Base-by-base conservation (phyloP, 1,140 invertebrate genomes). In the Drosophila sulfurigaster region DNA sequence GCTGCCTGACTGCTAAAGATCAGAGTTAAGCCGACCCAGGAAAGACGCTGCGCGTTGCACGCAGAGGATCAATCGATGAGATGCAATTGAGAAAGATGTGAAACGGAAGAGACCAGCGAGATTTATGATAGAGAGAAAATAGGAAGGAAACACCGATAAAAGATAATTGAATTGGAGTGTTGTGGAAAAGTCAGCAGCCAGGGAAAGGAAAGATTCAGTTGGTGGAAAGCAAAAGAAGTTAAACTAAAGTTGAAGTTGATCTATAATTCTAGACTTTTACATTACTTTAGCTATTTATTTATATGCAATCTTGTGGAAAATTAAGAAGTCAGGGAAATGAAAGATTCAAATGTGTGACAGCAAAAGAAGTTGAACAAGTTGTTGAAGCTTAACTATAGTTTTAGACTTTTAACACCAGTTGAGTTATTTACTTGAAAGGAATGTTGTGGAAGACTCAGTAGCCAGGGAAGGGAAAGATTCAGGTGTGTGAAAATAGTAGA, bases 11-110 rank as follows among this genome's bases (percentile, higher is more conserved):
- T 25, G 20, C 20, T 25, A 43, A 8, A 72, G 79, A 75, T 81
- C 82, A 77, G 45, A 60, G 43, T 52, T 28, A 64, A 69, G 49
- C 64, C 82, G 79, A 85, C 82, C 82, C 82, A 66, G 82, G 82
- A 82, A 83, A 82, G 65, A 67, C 73, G 51, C 79, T 68, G 16
- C 48, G 60, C 35, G 46, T 20, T 3, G 62, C 58, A 20, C 35
- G n/a, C 45, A 45, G 15, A 28, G 15, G n/a, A 35, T 54, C 49
- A 32, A 32, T 38, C 38, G 8, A 60, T 54, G 13, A 49, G 38
- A 48, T 64, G 20, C 3, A n/a, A 52, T 64, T 20, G 35, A 48
- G 16, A 58, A 13, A 51, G 16, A 41, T 66, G 32, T 48, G 4
- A 68, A 60, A 11, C 41, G 49, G 20, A 56, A 74, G 71, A 69